These are phyloP conservation scores for Stomatorhinus ivindoensis DNA, from an alignment of 2,113 vertebrate genomes.

Conservation along the genomic window DNA sequence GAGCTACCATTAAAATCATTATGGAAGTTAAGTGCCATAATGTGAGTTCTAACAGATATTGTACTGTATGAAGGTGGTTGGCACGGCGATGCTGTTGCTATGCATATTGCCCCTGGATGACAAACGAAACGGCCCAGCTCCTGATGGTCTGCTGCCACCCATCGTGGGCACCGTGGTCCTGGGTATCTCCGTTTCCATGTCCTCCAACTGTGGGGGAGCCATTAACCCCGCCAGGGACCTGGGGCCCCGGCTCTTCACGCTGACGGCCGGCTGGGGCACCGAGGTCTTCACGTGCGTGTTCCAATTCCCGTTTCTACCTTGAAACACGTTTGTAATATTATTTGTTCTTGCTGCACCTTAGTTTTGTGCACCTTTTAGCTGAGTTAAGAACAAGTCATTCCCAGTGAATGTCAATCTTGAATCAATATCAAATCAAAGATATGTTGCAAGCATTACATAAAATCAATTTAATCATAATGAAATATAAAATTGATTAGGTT, in stretches of 20 bases:
- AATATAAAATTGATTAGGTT: not conserved
- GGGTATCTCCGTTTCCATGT: slow-evolving; percentile 64
- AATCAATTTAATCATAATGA: not conserved
- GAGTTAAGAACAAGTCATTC: not conserved
- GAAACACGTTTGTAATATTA: not conserved
- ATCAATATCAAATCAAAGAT: not conserved
- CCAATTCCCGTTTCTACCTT: not conserved
- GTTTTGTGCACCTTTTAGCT: not conserved
- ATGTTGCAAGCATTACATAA: not conserved
- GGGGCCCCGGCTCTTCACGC: slow-evolving; percentile 74
- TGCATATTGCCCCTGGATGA: slow-evolving; percentile 64
- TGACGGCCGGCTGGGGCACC: slow-evolving; percentile 71
- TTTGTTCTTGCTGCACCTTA: not conserved
- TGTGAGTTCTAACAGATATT: not conserved
- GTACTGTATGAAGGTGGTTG: slow-evolving; percentile 56
- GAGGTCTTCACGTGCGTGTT: slow-evolving; percentile 69
- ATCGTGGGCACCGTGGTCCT: slow-evolving; percentile 61
- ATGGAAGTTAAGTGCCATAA: not conserved
- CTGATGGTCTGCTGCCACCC: slow-evolving; percentile 58
- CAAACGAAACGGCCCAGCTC: slow-evolving; percentile 58
- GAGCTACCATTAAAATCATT: not conserved
- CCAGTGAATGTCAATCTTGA: not conserved
- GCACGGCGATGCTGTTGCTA: slow-evolving; percentile 60
- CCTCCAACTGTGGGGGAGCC: slow-evolving; percentile 66
- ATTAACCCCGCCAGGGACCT: slow-evolving; percentile 80